These are phyloP conservation scores for Calonectris borealis DNA, from an alignment of 2,113 vertebrate genomes.

Conservation along the genomic window DNA sequence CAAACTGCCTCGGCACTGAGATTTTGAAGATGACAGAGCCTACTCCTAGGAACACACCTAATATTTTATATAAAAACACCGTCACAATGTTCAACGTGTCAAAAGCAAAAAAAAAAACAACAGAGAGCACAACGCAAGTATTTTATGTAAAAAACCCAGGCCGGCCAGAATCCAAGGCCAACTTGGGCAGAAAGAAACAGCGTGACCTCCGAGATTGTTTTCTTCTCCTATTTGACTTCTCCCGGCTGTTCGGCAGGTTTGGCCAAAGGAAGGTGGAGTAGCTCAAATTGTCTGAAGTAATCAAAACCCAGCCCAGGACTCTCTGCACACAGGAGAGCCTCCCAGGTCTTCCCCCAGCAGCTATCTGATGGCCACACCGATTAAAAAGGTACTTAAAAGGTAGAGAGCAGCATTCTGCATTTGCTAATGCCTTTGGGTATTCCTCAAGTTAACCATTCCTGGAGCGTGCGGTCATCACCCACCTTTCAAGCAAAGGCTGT, in stretches of 20 bases:
- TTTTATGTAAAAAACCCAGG: not conserved
- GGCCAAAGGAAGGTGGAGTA: not conserved
- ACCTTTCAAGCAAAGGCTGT: not conserved
- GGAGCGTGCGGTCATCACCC: rapidly evolving
- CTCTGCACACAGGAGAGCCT: not conserved
- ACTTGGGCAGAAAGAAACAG: not conserved
- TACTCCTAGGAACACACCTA: not conserved
- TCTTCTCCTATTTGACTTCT: not conserved
- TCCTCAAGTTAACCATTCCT: not conserved
- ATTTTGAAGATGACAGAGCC: not conserved
- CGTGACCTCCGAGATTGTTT: not conserved
- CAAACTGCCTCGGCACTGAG: not conserved
- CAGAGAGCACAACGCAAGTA: not conserved
- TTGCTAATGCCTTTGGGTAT: not conserved
- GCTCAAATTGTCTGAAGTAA: not conserved
- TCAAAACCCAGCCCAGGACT: not conserved
- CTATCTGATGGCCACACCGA: not conserved
- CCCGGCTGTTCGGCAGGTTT: not conserved
- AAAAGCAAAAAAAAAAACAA: not conserved
- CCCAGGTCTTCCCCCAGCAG: not conserved
- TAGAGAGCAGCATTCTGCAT: not conserved
- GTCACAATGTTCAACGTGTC: rapidly evolving
- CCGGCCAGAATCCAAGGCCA: not conserved
- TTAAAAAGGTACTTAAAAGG: not conserved
- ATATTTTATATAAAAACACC: not conserved